Percentiles rank a stretch among this genome's conserved stretches.
phyloP scores from a whole-genome alignment of 1,140 invertebrate species.

The Halesus radiatus region DNA sequence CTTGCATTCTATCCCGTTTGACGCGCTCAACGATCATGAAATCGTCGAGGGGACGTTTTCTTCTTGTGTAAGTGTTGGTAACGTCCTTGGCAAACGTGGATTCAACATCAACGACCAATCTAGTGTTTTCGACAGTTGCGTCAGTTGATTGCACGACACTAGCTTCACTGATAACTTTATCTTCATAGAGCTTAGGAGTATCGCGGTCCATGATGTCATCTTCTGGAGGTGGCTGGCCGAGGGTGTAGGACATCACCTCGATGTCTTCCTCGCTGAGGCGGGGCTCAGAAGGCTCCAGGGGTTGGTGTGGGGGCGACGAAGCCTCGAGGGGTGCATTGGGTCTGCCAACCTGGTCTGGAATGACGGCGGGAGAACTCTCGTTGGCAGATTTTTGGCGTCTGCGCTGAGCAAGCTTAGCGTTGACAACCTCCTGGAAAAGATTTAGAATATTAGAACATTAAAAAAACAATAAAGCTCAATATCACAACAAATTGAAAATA shows the following conservation, averaged over 20 bases:
- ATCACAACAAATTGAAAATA: no score
- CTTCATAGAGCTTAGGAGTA: neutral
- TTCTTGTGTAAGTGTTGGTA: slow-evolving; percentile 47
- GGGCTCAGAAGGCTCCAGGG: neutral
- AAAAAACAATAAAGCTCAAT: no score
- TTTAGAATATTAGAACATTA: no score
- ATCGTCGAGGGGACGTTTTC: slow-evolving; percentile 42
- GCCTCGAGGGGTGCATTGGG: neutral
- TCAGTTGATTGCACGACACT: neutral
- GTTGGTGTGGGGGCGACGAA: neutral
- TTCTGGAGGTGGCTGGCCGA: neutral
- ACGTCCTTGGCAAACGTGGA: slow-evolving; percentile 41
- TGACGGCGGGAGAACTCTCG: slow-evolving; percentile 2
- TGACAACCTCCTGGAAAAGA: slow-evolving; percentile 38
- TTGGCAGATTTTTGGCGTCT: slow-evolving; percentile 27
- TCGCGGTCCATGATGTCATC: neutral
- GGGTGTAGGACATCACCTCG: slow-evolving; percentile 50
- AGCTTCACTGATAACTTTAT: neutral
- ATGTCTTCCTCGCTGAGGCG: slow-evolving; percentile 34
- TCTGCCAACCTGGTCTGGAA: neutral
- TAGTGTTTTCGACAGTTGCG: neutral
- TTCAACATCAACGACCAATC: slow-evolving; percentile 5
- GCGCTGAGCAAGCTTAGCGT: slow-evolving; percentile 38
- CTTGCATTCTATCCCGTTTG: neutral
- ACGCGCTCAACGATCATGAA: slow-evolving; percentile 40